Evolutionary conservation across 1,140 invertebrate species (phyloP), one percentile per base, ranked within the genome.

Genomic region (Orius laevigatus): DNA sequence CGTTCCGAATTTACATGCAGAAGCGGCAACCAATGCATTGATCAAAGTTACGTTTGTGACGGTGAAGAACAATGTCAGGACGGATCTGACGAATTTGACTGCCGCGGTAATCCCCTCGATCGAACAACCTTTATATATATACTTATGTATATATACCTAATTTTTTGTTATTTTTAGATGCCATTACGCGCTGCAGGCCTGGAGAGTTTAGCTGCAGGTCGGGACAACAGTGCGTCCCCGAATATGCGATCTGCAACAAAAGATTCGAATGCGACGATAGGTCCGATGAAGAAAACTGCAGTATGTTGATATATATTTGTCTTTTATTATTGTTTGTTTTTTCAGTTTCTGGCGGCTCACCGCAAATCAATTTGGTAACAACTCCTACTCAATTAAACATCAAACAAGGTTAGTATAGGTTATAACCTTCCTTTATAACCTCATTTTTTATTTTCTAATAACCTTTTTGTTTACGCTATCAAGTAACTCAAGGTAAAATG

Each of bases 221-320:
- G 57, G 63, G 59, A 55, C 61, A 61, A 50, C 66, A 54, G 3
- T 60, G 58, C 49, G 53, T 60, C 33, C 44, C 44, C 41, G 3
- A 5, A 5, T 40, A 69, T 54, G 73, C 78, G 59, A 76, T 79
- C 62, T 90, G 87, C 70, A 83, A 92, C 72, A 82, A 83, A 69
- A 76, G 73, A 66, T 81, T 81, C 71, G 84, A 92, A 71, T 93
- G 89, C 71, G 73, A 73, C 64, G 87, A 92, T 71, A 81, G 82
- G 72, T 87, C 84, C 55, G 89, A 93, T 68, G 88, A 92, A 53
- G 63, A 64, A 60, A 58, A 55, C 32, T 55, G 53, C 32, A 32
- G 53, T 55, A 40, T 49, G 50, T 46, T 25, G 3, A 25, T 4
- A 25, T 25, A 25, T 25, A 4, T 25, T 8, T 25, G 25, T 25